Base-by-base conservation (phyloP, 2,888 invertebrate species). In the Sarcophaga variegata region DNA sequence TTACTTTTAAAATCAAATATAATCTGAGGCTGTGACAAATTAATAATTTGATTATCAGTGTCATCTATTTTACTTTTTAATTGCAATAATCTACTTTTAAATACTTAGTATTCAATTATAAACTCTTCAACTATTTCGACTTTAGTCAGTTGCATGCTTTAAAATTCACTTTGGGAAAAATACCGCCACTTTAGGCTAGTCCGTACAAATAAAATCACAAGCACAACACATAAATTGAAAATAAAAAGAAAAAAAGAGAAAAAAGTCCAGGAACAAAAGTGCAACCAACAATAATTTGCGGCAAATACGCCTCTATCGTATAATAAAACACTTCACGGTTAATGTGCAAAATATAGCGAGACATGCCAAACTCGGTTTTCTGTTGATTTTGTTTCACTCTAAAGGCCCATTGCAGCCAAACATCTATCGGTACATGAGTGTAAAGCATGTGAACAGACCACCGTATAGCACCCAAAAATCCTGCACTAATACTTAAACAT, bases 281-380 rank as follows among this genome's bases (percentile, higher is more conserved):
- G 63, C 70, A 75, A 54, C 70, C 14, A 22, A 49, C 63, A 64
- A 82, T 76, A 82, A 82, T 82, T 76, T 82, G 75, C 70, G 76
- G 70, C 63, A 63, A 49, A 70, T 70, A 81, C 76, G 75, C 76
- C 70, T 72, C 69, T 25, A 25, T 63, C 11, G 62, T 70, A 45
- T 63, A 76, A 76, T 75, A 63, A 70, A 82, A 76, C 76, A 70
- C 76, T 70, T 81, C 22, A 63, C 63, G 59, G 63, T 76, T 64
- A 75, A 75, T 80, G 66, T 66, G 59, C 45, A 63, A 70, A 75
- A 45, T 76, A 74, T 63, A 70, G 49, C 70, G 59, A 76, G 67
- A 64, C 75, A 70, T 72, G 71, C 54, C n/a, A 47, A 72, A 81
- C 60, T 27, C 37, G 37, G 37, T 37, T 37, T 70, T 64, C n/a